Percentiles rank a stretch among this genome's conserved stretches.
These are phyloP conservation scores for Xanthia togata DNA, from an alignment of 2,888 invertebrate genomes.

Conservation along the genomic window DNA sequence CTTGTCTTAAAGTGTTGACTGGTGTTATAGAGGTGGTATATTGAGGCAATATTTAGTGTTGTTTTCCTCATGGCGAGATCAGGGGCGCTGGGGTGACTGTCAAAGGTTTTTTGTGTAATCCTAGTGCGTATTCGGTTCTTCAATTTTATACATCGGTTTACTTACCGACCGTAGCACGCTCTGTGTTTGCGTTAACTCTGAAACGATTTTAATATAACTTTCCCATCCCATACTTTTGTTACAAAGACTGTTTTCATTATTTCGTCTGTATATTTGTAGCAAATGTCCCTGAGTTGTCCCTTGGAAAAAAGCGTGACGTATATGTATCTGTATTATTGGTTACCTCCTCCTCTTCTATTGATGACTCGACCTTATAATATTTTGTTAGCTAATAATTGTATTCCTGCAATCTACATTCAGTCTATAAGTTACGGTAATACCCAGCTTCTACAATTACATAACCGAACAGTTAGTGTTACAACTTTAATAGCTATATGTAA, in stretches of 20 bases:
- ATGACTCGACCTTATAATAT: not conserved
- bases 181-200: not conserved
- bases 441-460: not conserved
- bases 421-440: not conserved
- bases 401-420: not conserved
- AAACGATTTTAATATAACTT: not conserved
- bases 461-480: not conserved
- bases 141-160: not conserved
- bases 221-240: not conserved
- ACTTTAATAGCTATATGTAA: too few relatives aligned
- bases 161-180: not conserved
- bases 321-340: not conserved
- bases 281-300: not conserved
- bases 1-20: not conserved
- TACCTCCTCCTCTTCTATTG: not conserved
- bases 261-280: not conserved
- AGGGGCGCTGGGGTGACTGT: not conserved
- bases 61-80: slow-evolving; percentile 18
- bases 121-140: not conserved
- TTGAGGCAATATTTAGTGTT: not conserved
- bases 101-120: slow-evolving; percentile 7
- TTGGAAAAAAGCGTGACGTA: not conserved
- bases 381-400: not conserved
- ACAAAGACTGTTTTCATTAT: not conserved
- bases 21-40: not conserved